Conservation (phyloP, 2,888 invertebrate species). For the Trissoscelio sp. region DNA sequence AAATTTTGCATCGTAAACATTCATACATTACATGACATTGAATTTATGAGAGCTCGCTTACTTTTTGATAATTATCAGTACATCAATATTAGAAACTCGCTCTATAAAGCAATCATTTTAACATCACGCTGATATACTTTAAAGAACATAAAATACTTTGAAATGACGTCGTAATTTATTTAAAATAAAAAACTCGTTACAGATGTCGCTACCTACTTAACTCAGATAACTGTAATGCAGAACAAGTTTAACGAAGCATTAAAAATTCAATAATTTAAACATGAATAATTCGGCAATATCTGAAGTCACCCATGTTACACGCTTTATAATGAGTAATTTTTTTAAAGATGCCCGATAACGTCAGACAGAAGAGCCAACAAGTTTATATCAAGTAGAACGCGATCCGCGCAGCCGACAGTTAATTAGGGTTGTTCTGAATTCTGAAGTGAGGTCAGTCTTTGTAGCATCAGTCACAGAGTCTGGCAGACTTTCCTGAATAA, state of each 20-base stretch:
- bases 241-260: slow-evolving; percentile 2
- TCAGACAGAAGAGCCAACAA: slow-evolving; percentile 40
- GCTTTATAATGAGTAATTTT: slow-evolving; percentile 37
- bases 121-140: background rate
- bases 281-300: slow-evolving; percentile 44
- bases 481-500: slow-evolving; percentile 34
- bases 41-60: slow-evolving; percentile 26
- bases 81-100: background rate
- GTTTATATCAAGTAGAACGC: slow-evolving; percentile 59
- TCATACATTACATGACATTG: slow-evolving; percentile 24
- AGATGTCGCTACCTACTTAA: background rate
- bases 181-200: background rate
- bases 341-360: slow-evolving; percentile 39
- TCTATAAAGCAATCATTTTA: background rate
- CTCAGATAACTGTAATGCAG: background rate
- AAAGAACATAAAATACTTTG: background rate
- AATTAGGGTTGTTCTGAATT: slow-evolving; percentile 64
- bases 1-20: slow-evolving; percentile 3
- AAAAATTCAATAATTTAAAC: slow-evolving; percentile 28
- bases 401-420: slow-evolving; percentile 51
- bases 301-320: slow-evolving; percentile 15
- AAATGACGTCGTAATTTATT: background rate
- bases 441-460: slow-evolving; percentile 50
- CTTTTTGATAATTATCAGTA: slow-evolving; percentile 31
- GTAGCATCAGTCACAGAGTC: slow-evolving; percentile 42